These are phyloP conservation scores for Pomacea maculata DNA, from an alignment of 1,140 invertebrate genomes.

Conservation along the genomic window DNA sequence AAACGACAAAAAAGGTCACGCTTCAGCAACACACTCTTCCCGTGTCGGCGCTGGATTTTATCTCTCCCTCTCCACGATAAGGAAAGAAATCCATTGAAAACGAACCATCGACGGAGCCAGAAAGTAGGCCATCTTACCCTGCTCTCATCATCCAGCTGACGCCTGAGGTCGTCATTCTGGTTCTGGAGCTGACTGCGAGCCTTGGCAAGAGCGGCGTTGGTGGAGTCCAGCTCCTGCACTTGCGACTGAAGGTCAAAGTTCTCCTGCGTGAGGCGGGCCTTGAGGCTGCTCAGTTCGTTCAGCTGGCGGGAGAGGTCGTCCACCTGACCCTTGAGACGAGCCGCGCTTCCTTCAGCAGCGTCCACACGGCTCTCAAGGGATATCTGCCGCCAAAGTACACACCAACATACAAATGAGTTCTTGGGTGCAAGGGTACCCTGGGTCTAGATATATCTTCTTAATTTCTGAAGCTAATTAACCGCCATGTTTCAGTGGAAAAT, in stretches of 20 bases:
- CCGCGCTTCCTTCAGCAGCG: slow-evolving; percentile 54
- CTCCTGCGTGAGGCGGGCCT: slow-evolving; percentile 63
- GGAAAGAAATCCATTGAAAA: too few relatives aligned
- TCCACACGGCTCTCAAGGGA: slow-evolving; percentile 61
- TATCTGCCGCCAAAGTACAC: slow-evolving; percentile 33
- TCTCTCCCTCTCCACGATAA: too few relatives aligned
- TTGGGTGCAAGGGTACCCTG: too few relatives aligned
- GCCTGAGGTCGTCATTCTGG: slow-evolving; percentile 61
- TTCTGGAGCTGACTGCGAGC: slow-evolving; percentile 57
- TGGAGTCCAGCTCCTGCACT: slow-evolving; percentile 64
- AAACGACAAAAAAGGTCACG: slow-evolving; percentile 22
- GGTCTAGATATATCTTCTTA: too few relatives aligned
- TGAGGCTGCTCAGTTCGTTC: slow-evolving; percentile 57
- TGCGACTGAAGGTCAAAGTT: slow-evolving; percentile 65
- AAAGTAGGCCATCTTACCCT: slow-evolving; percentile 46
- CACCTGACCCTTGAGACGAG: slow-evolving; percentile 58
- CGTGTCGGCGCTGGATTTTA: too few relatives aligned
- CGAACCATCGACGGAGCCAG: not conserved
- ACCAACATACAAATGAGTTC: too few relatives aligned
- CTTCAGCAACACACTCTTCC: not conserved
- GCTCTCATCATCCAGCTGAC: slow-evolving; percentile 61
- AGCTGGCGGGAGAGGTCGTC: slow-evolving; percentile 64
- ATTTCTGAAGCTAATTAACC: too few relatives aligned
- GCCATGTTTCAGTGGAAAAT: not conserved
- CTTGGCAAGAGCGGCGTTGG: slow-evolving; percentile 61